phyloP scores from a whole-genome alignment of 1,140 invertebrate genomes.

The Drosophila rufa region DNA sequence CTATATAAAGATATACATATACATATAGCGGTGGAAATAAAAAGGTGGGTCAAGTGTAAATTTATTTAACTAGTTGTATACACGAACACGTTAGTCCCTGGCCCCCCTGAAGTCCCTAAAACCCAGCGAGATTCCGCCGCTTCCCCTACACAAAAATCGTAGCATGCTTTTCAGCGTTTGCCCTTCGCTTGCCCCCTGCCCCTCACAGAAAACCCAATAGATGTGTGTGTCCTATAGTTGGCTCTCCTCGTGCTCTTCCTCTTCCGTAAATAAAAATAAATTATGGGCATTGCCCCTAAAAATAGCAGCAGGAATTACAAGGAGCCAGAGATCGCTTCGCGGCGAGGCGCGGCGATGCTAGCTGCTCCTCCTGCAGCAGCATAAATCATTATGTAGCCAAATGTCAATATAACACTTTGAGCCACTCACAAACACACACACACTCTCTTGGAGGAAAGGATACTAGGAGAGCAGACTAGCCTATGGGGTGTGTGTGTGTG shows the following conservation, averaged over 20 bases:
- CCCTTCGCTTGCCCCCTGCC: conserved; percentile 44
- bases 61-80: conserved; percentile 78
- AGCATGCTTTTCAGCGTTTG: conserved; percentile 73
- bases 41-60: conserved; percentile 83
- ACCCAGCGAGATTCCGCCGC: conserved; percentile 18
- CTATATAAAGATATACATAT: conserved; percentile 13
- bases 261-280: conserved; percentile 54
- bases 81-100: conserved; percentile 47
- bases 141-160: conserved; percentile 47
- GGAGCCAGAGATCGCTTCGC: conserved; percentile 38
- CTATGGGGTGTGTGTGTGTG: conserved; percentile 5
- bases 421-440: conserved; percentile 21
- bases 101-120: neutral
- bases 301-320: conserved; percentile 54
- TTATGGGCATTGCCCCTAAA: conserved; percentile 54
- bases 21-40: conserved; percentile 41
- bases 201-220: conserved; percentile 11
- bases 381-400: conserved; percentile 79
- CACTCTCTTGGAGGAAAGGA: conserved; percentile 19
- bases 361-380: conserved; percentile 51
- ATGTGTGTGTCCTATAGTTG: conserved; percentile 20
- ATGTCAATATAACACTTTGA: conserved; percentile 80
- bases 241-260: conserved; percentile 9
- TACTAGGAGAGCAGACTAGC: conserved; percentile 35
- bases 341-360: neutral